Evolutionary conservation across 2,797 vertebrate genomes (phyloP), one percentile per base, ranked within the genome.

Genomic region (Microctenopoma stevenorrisi): DNA sequence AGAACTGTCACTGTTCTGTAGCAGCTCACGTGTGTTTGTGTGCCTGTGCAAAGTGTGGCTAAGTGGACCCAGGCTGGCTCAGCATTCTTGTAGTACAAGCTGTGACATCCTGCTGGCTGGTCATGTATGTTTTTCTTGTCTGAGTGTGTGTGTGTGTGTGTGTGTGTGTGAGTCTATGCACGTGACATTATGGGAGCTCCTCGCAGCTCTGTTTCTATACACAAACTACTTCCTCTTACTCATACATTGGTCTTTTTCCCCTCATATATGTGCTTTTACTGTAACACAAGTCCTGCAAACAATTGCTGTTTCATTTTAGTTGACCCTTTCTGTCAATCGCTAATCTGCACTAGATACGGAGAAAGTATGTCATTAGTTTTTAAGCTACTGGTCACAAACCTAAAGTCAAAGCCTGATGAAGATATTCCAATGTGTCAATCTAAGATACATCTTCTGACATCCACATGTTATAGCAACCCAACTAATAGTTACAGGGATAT

Each of bases 171-270:
- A 66, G 49, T 77, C 70, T 81, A 55, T 28, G 55, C 46, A 62
- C 64, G 72, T 89, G 81, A 87, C 76, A 81, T 91, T 76, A 83
- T 84, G 67, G 65, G 78, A 84, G 63, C 70, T 25, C 42, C 54
- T 16, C 16, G 62, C 77, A 84, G 83, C 76, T 79, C 60, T 68
- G 52, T 28, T 14, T 65, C 51, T 5, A 18, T 64, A 80, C 37
- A 50, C 42, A 67, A 38, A 25, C 62, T 51, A 43, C 28, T 64
- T 76, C 51, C 51, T 59, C 52, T 64, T 11, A 62, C 47, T 74
- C 58, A 47, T 52, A 50, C 43, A 30, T 68, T 7, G 22, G 22
- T 2, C 22, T 22, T 22, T 22, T 22, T 22, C 22, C 22, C 22
- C 22, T 2, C 22, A 22, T 22, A 22, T 22, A 1, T 22, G 22